These are phyloP conservation scores for Albula glossodonta DNA, from an alignment of 2,113 vertebrate species.

Conservation along the genomic window DNA sequence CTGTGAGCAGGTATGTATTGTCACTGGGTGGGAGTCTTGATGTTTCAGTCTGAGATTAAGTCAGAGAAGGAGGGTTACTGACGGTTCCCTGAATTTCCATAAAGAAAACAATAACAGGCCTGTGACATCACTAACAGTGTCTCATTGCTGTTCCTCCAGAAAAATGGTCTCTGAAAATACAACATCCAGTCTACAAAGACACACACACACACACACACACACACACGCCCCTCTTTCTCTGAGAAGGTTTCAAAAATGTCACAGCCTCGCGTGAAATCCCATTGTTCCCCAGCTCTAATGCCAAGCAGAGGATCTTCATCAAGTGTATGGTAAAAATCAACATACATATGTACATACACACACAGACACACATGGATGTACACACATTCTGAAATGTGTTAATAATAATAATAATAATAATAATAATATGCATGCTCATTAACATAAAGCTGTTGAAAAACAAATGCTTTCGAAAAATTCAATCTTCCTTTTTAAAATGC, in stretches of 20 bases:
- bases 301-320: no score
- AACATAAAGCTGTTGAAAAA: not conserved
- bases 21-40: not conserved
- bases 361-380: not conserved
- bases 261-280: no score
- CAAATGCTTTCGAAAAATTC: not conserved
- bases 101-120: no score
- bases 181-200: not conserved
- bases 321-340: no score
- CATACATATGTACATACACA: not conserved
- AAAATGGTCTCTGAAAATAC: no score
- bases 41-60: not conserved
- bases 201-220: not conserved
- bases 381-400: not conserved
- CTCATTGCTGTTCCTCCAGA: not conserved
- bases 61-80: no score
- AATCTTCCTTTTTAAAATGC: not conserved
- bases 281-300: no score
- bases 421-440: not conserved
- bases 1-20: not conserved
- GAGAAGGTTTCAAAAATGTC: no score
- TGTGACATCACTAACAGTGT: not conserved
- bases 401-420: not conserved
- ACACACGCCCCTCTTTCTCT: not conserved
- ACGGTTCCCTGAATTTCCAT: no score